Conservation (phyloP, 2,888 invertebrate species). For the Poecilus cupreus region DNA sequence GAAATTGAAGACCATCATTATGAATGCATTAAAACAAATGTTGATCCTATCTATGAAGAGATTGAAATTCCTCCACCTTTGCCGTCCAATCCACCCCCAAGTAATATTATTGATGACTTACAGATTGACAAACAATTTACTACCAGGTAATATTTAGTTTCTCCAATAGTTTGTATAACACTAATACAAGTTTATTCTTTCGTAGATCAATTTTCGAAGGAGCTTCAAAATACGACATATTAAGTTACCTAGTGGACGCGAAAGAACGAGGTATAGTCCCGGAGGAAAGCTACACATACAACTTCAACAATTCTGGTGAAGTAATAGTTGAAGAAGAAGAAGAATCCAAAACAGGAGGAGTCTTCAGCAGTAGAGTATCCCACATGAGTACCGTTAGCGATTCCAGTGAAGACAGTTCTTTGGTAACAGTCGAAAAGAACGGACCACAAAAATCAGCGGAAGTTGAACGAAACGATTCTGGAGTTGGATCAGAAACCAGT, state of each 20-base stretch:
- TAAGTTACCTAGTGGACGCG: constrained; percentile 91
- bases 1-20: constrained; percentile 84
- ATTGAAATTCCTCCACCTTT: constrained; percentile 87
- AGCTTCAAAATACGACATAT: constrained; percentile 91
- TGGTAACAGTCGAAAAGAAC: constrained; percentile 77
- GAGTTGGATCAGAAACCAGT: constrained; percentile 93
- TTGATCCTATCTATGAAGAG: constrained; percentile 87
- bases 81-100: constrained; percentile 86
- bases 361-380: constrained; percentile 82
- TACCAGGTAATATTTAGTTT: constrained; percentile 71
- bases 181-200: neutral
- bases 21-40: constrained; percentile 80
- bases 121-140: constrained; percentile 83
- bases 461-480: constrained; percentile 93
- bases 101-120: constrained; percentile 77
- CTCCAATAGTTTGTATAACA: too few relatives aligned
- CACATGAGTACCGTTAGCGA: constrained; percentile 89
- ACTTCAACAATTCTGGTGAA: constrained; percentile 75
- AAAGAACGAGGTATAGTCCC: constrained; percentile 84
- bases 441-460: constrained; percentile 80
- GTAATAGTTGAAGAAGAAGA: constrained; percentile 68
- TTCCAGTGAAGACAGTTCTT: constrained; percentile 88
- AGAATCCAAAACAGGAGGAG: constrained; percentile 77
- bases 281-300: constrained; percentile 82
- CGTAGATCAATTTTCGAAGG: constrained; percentile 84